Percentiles rank a stretch among this genome's conserved stretches.
Conservation (phyloP, 2,888 invertebrate genomes). For the Eumerus sabulonum region DNA sequence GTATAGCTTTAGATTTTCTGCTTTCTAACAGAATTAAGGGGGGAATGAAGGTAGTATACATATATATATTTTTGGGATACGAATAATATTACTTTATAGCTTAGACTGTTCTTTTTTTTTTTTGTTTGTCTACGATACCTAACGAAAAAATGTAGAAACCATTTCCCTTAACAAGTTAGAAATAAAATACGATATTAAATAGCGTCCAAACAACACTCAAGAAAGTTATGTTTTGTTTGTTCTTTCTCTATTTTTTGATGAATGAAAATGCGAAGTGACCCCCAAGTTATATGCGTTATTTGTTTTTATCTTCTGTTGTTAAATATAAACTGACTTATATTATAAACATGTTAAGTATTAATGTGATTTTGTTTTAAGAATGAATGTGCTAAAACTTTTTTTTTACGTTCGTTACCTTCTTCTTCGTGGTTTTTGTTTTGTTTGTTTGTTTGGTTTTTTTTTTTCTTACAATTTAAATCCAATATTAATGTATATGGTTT, state of each 20-base stretch:
- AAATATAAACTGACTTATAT: conserved; percentile 64
- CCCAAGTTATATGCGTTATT: conserved; percentile 70
- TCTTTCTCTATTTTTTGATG: conserved; percentile 51
- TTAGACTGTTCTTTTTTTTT: conserved; percentile 9
- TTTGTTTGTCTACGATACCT: conserved; percentile 28
- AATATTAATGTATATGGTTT: conserved; percentile 38
- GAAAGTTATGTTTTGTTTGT: too few relatives aligned
- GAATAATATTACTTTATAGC: conserved; percentile 11
- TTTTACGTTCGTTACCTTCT: conserved; percentile 39
- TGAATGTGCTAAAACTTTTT: conserved; percentile 69
- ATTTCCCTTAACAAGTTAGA: conserved; percentile 36
- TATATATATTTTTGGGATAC: conserved; percentile 14
- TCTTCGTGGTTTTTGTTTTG: too few relatives aligned
- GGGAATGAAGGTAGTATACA: conserved; percentile 29
- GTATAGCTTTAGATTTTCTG: neutral
- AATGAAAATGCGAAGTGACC: conserved; percentile 72
- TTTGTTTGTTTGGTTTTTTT: conserved; percentile 21
- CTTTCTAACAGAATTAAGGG: conserved; percentile 8
- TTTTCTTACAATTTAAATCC: conserved; percentile 45
- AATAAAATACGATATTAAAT: conserved; percentile 61
- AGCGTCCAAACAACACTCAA: too few relatives aligned
- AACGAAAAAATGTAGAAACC: conserved; percentile 54
- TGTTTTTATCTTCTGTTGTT: conserved; percentile 45
- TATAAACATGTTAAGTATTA: conserved; percentile 58
- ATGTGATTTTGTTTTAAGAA: conserved; percentile 44